Evolutionary conservation across 1,140 invertebrate genomes (phyloP), one percentile per base, ranked within the genome.

Genomic region (Plodia interpunctella): DNA sequence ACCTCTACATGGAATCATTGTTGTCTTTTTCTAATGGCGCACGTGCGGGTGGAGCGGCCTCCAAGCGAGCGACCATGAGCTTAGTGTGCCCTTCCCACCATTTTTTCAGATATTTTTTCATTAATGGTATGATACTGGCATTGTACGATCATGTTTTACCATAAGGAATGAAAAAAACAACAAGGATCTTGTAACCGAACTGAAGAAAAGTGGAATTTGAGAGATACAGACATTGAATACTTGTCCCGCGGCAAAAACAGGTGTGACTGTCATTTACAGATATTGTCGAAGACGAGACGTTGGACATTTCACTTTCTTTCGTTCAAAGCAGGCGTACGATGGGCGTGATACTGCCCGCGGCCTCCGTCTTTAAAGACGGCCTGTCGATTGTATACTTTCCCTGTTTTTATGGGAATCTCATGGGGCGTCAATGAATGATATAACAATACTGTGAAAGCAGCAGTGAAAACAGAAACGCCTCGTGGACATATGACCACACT

Each of bases 371-470:
- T 35, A 70, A 62, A 59, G 68, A 64, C 65, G 68, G 62, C 62
- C 62, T 62, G 66, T 66, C 76, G 64, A 82, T 84, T 79, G 76
- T 68, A 83, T 72, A 87, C 83, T 87, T 85, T 87, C 79, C 83
- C 82, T 78, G 81, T 84, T 87, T 83, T 87, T 82, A 83, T 83
- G 79, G 76, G 79, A 86, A 77, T 75, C 68, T 69, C 63, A 74
- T 68, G 68, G 74, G 71, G 62, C 70, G 60, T 68, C 61, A 67
- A 70, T 76, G 61, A 67, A 70, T 76, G 61, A 77, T 62, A 68
- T 74, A 83, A 75, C 63, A 75, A 73, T 72, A 75, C 68, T 68
- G 75, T 76, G 80, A 82, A 83, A 84, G 78, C 63, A 55, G 60
- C 51, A 57, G 63, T 59, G 56, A 67, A 75, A 54, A 53, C 19